Evolutionary conservation across 2,888 invertebrate species (phyloP), one percentile per base, ranked within the genome.

Genomic region (Lissocephala sabroskyi): DNA sequence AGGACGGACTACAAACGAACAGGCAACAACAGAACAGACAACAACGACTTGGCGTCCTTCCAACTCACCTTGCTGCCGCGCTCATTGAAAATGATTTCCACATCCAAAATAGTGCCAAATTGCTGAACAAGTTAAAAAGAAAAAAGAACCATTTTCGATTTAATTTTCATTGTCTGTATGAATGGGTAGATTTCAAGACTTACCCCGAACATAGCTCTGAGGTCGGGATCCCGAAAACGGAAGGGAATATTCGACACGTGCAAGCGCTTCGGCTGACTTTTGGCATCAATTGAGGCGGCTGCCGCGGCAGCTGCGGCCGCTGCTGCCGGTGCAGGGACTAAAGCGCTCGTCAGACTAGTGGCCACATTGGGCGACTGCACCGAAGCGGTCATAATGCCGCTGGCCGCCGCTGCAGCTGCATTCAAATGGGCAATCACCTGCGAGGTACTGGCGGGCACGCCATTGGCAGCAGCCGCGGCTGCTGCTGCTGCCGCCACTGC

Each of bases 161-260:
- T 23, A 7, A 5, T 23, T 7, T 23, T 23, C 3, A 23, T 23
- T 23, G 23, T 3, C 4, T 5, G 7, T 23, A 23, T 23, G 7
- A 23, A 23, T n/a, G 23, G 23, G 23, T 5, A 23, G 3, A 23
- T 23, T 23, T 23, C 7, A 23, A 33, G 14, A 90, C 96, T 90
- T 88, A 98, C 98, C 89, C 97, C 97, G 87, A 98, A 97, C 93
- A 98, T 96, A 79, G 96, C 94, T 86, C 97, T 91, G 68, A 99
- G 90, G 87, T 99, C 98, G 60, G 97, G 97, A 88, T 99, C 98
- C 87, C 98, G 91, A 88, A 98, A 99, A 85, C 98, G 90, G 89
- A 99, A 99, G 81, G 99, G 99, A 89, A 99, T 99, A 89, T 99
- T 99, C 83, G 97, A 98, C 84, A 99, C 98, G 86, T 99, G 98